These are phyloP conservation scores for Octodonta nipae DNA, from an alignment of 2,888 invertebrate species.

Conservation along the genomic window DNA sequence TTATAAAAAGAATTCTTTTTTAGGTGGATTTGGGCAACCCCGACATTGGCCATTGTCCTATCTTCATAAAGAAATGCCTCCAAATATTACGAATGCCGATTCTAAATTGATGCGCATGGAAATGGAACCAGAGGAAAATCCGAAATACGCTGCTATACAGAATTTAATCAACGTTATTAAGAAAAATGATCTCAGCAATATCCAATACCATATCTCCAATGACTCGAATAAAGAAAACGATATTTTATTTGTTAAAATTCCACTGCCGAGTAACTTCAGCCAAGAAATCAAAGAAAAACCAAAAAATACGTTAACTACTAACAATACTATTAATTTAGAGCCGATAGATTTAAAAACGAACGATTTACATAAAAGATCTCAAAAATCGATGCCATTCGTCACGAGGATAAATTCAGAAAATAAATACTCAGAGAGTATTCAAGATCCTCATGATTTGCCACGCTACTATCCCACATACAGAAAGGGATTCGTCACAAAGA, in stretches of 20 bases:
- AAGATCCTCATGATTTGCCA: no score
- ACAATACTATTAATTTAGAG: conserved; percentile 12
- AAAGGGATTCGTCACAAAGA: conserved; percentile 27
- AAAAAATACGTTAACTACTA: conserved; percentile 7
- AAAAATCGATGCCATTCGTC: conserved; percentile 12
- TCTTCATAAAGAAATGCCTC: conserved; percentile 65
- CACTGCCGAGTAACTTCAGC: conserved; percentile 28
- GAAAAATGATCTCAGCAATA: conserved; percentile 29
- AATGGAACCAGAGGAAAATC: conserved; percentile 13
- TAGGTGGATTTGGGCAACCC: conserved; percentile 34
- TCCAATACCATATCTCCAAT: conserved; percentile 31
- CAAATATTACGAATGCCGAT: conserved; percentile 37
- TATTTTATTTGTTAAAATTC: conserved; percentile 30
- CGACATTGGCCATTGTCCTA: conserved; percentile 68
- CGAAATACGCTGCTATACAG: conserved; percentile 29
- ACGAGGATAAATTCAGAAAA: conserved; percentile 3
- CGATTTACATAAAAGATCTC: conserved; percentile 14
- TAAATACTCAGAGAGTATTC: no score
- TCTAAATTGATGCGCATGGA: conserved; percentile 9
- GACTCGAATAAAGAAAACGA: conserved; percentile 28
- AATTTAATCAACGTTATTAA: conserved; percentile 32
- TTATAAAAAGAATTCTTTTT: not conserved
- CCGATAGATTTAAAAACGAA: conserved; percentile 12
- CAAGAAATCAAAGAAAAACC: conserved; percentile 4
- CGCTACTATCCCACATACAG: conserved; percentile 17